Conservation (phyloP, 2,888 invertebrate genomes). For the Mimachlamys varia region DNA sequence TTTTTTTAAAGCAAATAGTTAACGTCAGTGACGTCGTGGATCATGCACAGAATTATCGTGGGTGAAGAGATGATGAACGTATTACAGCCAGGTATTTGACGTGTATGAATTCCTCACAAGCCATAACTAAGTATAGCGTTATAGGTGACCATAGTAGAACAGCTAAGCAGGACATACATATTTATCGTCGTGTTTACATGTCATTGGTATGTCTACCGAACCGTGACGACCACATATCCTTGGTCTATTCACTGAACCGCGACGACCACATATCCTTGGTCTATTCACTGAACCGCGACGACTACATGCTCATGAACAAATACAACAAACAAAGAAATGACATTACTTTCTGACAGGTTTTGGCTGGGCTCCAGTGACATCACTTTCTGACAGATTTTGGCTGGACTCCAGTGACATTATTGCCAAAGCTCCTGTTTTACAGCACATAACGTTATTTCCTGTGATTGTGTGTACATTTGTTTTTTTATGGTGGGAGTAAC, state of each 20-base stretch:
- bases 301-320: neutral
- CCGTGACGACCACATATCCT: neutral
- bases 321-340: neutral
- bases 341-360: neutral
- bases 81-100: too few relatives aligned
- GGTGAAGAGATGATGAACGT: too few relatives aligned
- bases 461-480: neutral
- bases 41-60: too few relatives aligned
- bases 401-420: neutral
- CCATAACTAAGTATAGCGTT: too few relatives aligned
- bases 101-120: too few relatives aligned
- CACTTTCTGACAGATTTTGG: constrained; percentile 2
- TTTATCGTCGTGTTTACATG: neutral
- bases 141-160: too few relatives aligned
- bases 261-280: neutral
- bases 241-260: neutral
- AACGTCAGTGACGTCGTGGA: too few relatives aligned
- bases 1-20: too few relatives aligned
- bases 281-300: neutral
- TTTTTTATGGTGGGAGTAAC: neutral
- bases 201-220: too few relatives aligned
- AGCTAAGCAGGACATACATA: neutral
- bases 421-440: neutral
- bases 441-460: neutral
- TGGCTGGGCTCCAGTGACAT: neutral